Percentiles rank a stretch among this genome's conserved stretches.
phyloP scores from a whole-genome alignment of 1,140 invertebrate species.

The Zaprionus africanus region DNA sequence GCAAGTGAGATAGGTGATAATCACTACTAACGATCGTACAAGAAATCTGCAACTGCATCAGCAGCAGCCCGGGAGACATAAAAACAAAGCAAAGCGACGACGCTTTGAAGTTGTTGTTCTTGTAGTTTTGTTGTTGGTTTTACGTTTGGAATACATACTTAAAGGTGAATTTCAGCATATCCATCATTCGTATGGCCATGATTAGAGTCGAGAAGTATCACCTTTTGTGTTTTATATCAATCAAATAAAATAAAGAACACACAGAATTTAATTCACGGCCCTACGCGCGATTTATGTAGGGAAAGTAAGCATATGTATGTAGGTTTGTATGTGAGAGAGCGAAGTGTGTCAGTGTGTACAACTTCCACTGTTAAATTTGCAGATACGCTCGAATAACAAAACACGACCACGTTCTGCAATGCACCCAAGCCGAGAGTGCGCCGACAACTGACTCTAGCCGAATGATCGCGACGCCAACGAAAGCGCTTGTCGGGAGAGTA shows the following conservation, averaged over 20 bases:
- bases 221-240: slow-evolving; percentile 24
- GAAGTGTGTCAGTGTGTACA: neutral
- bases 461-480: slow-evolving; percentile 38
- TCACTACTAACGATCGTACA: slow-evolving; percentile 32
- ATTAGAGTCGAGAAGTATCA: slow-evolving; percentile 1
- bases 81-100: slow-evolving; percentile 43
- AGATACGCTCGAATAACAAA: slow-evolving; percentile 7
- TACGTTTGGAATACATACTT: slow-evolving; percentile 61
- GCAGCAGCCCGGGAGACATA: slow-evolving; percentile 44
- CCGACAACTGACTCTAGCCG: slow-evolving; percentile 51
- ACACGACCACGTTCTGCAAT: slow-evolving; percentile 25
- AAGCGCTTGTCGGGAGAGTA: neutral
- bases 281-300: slow-evolving; percentile 21
- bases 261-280: slow-evolving; percentile 34
- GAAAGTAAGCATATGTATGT: slow-evolving; percentile 23
- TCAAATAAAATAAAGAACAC: slow-evolving; percentile 23
- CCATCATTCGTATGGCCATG: slow-evolving; percentile 67
- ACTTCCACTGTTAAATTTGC: slow-evolving; percentile 24
- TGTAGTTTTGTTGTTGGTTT: slow-evolving; percentile 7
- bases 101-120: slow-evolving; percentile 2
- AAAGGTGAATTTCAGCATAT: slow-evolving; percentile 74
- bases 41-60: slow-evolving; percentile 48
- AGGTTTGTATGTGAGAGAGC: neutral
- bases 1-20: slow-evolving; percentile 43
- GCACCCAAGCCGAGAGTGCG: slow-evolving; percentile 40